Evolutionary conservation across 1,140 invertebrate species (phyloP).

Genomic region (Berghia stephanieae): DNA sequence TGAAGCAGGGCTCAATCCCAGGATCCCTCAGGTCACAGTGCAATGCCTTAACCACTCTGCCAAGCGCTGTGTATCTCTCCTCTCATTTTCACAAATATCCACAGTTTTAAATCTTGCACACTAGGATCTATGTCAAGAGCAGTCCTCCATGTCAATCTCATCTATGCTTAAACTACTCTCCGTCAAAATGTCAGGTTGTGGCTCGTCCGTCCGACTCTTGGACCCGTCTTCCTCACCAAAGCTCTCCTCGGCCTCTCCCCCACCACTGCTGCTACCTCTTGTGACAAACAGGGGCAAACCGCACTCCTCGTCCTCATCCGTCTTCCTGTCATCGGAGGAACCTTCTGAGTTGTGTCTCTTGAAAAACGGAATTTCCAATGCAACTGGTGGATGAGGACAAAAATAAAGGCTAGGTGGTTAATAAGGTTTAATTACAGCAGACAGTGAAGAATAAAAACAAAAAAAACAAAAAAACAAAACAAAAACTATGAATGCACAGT

Average conservation of each 20-base stretch:
- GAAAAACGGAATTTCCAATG: too few species aligned
- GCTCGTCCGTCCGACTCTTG: constrained; percentile 33
- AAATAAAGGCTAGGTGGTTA: not conserved
- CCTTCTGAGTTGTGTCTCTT: not conserved
- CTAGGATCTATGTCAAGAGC: too few species aligned
- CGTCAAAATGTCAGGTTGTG: constrained; percentile 28
- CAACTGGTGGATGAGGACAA: not conserved
- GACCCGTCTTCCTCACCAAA: constrained; percentile 6
- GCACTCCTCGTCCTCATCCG: constrained; percentile 30
- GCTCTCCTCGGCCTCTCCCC: too few species aligned
- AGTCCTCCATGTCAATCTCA: constrained; percentile 57
- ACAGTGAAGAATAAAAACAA: not conserved
- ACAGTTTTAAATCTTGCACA: too few species aligned
- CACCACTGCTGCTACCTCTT: constrained; percentile 30
- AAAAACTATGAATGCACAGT: not conserved
- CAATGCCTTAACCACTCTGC: too few species aligned
- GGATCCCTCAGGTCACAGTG: too few species aligned
- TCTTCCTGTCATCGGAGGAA: constrained; percentile 35
- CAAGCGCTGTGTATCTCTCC: too few species aligned
- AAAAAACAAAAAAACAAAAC: not conserved
- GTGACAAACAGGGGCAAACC: constrained; percentile 23
- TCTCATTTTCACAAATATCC: too few species aligned
- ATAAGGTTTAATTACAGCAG: not conserved
- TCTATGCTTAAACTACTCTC: constrained; percentile 54
- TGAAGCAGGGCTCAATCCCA: too few species aligned